phyloP scores from a whole-genome alignment of 2,888 invertebrate genomes.

The Rhingia rostrata region DNA sequence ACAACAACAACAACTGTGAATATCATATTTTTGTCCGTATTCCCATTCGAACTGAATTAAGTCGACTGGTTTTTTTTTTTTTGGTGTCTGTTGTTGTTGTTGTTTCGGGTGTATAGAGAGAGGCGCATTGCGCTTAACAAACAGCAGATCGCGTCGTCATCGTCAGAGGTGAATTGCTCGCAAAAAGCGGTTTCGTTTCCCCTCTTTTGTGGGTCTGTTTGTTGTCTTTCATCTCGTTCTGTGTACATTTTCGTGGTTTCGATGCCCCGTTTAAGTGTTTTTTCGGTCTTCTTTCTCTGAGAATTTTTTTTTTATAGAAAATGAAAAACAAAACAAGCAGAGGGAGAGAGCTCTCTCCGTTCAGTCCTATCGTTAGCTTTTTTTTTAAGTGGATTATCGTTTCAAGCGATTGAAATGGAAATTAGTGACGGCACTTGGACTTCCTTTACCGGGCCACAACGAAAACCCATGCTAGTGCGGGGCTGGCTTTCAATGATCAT shows the following conservation, averaged over 20 bases:
- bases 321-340: neutral
- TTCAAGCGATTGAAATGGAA: conserved; percentile 61
- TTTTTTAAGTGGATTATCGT: too few relatives aligned
- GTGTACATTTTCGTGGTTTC: conserved; percentile 48
- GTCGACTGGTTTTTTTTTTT: conserved; percentile 10
- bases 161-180: conserved; percentile 35
- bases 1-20: conserved; percentile 5
- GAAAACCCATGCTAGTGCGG: neutral
- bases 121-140: conserved; percentile 55
- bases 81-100: conserved; percentile 23
- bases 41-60: conserved; percentile 43
- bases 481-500: conserved; percentile 48
- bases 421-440: conserved; percentile 60
- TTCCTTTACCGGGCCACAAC: conserved; percentile 52
- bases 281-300: conserved; percentile 62
- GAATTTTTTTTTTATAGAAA: conserved; percentile 1
- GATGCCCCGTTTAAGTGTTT: conserved; percentile 53
- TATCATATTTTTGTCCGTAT: conserved; percentile 31
- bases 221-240: conserved; percentile 38
- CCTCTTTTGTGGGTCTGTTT: conserved; percentile 10
- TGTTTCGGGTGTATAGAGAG: conserved; percentile 52
- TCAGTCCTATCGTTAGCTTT: too few relatives aligned
- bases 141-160: conserved; percentile 31
- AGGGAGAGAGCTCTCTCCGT: conserved; percentile 8
- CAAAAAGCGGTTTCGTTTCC: conserved; percentile 45